These are phyloP conservation scores for Urosaurus nigricauda DNA, from an alignment of 2,797 vertebrate species.

Conservation along the genomic window DNA sequence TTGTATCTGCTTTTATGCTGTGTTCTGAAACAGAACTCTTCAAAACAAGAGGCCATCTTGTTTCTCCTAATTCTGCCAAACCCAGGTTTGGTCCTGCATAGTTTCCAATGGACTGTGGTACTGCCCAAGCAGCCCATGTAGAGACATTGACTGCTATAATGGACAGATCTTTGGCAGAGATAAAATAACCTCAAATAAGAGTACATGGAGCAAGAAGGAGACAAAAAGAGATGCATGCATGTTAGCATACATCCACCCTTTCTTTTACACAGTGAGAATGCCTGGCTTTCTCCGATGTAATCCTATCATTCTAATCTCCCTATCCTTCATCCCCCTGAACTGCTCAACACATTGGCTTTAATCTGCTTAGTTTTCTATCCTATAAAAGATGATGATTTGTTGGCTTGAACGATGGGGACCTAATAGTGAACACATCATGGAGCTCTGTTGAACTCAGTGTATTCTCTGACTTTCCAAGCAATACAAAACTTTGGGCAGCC, in stretches of 20 bases:
- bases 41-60: background rate
- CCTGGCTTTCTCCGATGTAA: conserved; percentile 22
- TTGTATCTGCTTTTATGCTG: background rate
- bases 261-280: background rate
- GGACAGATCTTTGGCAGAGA: background rate
- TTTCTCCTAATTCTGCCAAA: background rate
- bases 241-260: background rate
- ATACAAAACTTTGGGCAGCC: too few relatives aligned
- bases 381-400: conserved; percentile 24
- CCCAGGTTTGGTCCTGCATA: background rate
- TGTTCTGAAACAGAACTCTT: background rate
- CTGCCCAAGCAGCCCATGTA: background rate
- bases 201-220: too few relatives aligned
- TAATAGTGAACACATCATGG: conserved; percentile 1
- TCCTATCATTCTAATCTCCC: conserved; percentile 27
- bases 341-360: background rate
- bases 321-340: background rate
- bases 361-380: conserved; percentile 30
- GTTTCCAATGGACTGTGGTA: background rate
- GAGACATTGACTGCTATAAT: background rate
- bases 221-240: background rate
- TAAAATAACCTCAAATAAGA: conserved; percentile 15
- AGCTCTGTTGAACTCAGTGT: background rate
- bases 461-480: too few relatives aligned
- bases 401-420: background rate